Conservation (phyloP, 2,113 vertebrate species). For the Psilopogon haemacephalus region DNA sequence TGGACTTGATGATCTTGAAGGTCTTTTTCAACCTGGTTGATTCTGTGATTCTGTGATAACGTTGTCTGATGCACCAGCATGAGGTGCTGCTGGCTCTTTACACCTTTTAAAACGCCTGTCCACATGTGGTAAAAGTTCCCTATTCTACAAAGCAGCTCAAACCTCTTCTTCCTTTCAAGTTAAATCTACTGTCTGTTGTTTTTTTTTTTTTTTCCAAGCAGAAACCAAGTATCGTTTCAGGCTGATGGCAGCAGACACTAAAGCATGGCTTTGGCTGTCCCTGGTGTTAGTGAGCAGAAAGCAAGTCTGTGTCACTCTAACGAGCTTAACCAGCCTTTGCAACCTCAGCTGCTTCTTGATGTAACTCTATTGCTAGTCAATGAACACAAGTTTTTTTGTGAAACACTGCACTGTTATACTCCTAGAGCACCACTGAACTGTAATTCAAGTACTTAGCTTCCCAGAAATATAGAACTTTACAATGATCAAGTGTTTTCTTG, state of each 20-base stretch:
- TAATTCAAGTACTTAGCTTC: neutral
- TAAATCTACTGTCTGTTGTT: neutral
- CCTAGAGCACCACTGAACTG: neutral
- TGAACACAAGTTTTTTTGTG: neutral
- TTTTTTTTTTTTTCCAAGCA: neutral
- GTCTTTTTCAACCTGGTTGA: too few relatives aligned
- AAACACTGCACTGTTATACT: neutral
- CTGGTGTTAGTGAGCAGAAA: neutral
- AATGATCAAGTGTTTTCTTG: neutral
- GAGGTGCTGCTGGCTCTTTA: neutral
- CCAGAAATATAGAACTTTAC: neutral
- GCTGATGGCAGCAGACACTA: neutral
- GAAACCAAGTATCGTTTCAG: neutral
- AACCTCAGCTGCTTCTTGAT: neutral
- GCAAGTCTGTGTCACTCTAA: neutral
- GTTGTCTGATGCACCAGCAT: neutral
- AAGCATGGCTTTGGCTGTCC: rapidly evolving
- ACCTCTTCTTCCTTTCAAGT: neutral
- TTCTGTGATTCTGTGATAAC: too few relatives aligned
- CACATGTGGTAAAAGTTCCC: neutral
- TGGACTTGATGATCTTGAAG: too few relatives aligned
- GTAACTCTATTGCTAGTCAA: neutral
- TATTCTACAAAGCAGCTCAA: neutral
- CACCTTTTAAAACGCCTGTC: neutral
- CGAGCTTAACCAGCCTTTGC: neutral